phyloP scores from a whole-genome alignment of 2,113 vertebrate genomes.

The Callorhinus ursinus region DNA sequence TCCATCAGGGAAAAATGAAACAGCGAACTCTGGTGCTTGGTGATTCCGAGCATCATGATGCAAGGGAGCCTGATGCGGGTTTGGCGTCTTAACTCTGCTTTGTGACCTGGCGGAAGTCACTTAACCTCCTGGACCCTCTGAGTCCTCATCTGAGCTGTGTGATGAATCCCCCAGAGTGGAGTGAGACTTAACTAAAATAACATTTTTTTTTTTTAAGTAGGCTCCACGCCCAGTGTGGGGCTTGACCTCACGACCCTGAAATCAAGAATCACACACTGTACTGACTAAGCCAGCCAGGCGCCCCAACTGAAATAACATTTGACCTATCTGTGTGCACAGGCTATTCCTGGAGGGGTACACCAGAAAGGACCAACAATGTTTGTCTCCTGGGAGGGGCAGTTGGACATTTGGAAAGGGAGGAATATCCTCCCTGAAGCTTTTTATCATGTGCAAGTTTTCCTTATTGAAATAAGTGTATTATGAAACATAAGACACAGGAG shows the following conservation, averaged over 20 bases:
- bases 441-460: not conserved
- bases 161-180: not conserved
- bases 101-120: slow-evolving; percentile 26
- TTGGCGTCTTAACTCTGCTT: not conserved
- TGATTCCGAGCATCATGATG: not conserved
- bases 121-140: not conserved
- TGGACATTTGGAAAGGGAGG: not conserved
- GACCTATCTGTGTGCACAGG: not conserved
- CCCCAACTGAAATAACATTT: not conserved
- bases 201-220: not conserved
- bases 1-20: not conserved
- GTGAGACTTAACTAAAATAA: not conserved
- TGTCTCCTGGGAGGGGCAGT: not conserved
- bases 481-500: not conserved
- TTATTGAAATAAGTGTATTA: not conserved
- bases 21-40: not conserved
- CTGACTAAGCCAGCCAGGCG: not conserved
- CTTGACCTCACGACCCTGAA: not conserved
- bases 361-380: not conserved
- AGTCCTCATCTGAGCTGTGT: not conserved
- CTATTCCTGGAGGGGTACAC: not conserved
- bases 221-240: not conserved
- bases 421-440: not conserved
- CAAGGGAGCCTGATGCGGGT: not conserved
- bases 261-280: not conserved